These are phyloP conservation scores for Salticus scenicus DNA, from an alignment of 2,888 invertebrate genomes.

Conservation along the genomic window DNA sequence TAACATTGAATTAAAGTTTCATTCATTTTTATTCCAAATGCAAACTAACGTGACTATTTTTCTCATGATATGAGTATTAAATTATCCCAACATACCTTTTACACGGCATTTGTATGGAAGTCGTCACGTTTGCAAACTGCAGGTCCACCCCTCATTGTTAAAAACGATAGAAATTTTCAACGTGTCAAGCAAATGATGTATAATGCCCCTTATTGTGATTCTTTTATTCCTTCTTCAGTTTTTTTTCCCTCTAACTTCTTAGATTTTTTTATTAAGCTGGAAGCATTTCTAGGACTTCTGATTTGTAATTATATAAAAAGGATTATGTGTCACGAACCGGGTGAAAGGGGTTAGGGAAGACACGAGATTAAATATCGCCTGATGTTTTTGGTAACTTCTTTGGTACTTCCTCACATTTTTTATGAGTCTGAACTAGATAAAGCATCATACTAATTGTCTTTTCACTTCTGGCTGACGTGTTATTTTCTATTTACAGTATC, in stretches of 20 bases:
- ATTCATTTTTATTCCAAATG: too few relatives aligned
- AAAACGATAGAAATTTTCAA: neutral
- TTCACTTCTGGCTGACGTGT: too few relatives aligned
- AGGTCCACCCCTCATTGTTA: neutral
- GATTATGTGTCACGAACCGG: neutral
- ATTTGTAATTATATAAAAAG: constrained; percentile 3
- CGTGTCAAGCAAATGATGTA: constrained; percentile 1
- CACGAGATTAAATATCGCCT: neutral
- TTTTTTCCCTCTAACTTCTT: neutral
- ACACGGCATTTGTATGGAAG: too few relatives aligned
- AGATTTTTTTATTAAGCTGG: neutral
- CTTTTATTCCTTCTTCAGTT: neutral
- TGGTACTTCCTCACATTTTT: too few relatives aligned
- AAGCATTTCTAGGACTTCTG: neutral
- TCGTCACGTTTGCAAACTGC: too few relatives aligned
- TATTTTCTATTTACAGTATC: too few relatives aligned
- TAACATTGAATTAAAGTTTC: too few relatives aligned
- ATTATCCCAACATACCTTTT: too few relatives aligned
- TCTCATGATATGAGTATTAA: too few relatives aligned
- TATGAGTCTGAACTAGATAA: too few relatives aligned
- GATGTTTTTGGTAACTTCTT: neutral
- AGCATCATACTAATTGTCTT: too few relatives aligned
- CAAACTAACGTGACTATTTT: too few relatives aligned
- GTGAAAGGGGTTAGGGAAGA: neutral
- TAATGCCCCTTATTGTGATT: neutral